These are phyloP conservation scores for Zygothrica quintamaculata DNA, from an alignment of 2,888 invertebrate species.

Conservation along the genomic window DNA sequence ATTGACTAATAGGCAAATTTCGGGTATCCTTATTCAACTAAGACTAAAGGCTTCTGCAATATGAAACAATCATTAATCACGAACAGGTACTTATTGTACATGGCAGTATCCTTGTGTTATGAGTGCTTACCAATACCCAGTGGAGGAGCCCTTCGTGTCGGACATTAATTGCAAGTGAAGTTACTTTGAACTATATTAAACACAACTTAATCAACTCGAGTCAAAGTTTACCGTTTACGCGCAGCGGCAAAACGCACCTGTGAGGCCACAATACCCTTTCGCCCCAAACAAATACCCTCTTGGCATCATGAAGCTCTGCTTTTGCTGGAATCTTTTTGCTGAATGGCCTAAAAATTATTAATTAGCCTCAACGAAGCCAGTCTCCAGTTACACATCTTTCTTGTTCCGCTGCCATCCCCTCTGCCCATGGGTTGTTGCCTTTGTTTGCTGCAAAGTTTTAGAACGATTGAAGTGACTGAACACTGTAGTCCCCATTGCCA, in stretches of 20 bases:
- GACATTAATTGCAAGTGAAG: slow-evolving; percentile 70
- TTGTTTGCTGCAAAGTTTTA: slow-evolving; percentile 35
- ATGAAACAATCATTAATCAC: too few species aligned
- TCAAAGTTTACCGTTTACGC: slow-evolving; percentile 48
- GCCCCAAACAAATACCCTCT: too few species aligned
- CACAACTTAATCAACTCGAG: slow-evolving; percentile 70
- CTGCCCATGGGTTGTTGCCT: slow-evolving; percentile 5
- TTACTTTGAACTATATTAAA: slow-evolving; percentile 80
- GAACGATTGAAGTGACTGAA: slow-evolving; percentile 18
- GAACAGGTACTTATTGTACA: too few species aligned
- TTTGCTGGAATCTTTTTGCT: slow-evolving; percentile 51
- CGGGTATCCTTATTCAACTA: too few species aligned
- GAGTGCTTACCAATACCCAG: neutral
- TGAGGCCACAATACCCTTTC: neutral
- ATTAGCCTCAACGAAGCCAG: slow-evolving; percentile 49
- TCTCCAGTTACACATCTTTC: slow-evolving; percentile 5
- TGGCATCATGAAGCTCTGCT: too few species aligned
- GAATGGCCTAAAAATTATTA: slow-evolving; percentile 79
- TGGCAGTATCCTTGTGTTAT: neutral
- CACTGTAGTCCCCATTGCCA: slow-evolving; percentile 13
- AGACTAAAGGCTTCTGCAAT: too few species aligned
- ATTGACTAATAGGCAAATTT: too few species aligned
- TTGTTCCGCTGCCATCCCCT: neutral
- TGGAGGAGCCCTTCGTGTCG: slow-evolving; percentile 14
- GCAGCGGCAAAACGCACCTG: slow-evolving; percentile 10